Conservation (phyloP, 2,113 vertebrate genomes). For the Prietella phreatophila region DNA sequence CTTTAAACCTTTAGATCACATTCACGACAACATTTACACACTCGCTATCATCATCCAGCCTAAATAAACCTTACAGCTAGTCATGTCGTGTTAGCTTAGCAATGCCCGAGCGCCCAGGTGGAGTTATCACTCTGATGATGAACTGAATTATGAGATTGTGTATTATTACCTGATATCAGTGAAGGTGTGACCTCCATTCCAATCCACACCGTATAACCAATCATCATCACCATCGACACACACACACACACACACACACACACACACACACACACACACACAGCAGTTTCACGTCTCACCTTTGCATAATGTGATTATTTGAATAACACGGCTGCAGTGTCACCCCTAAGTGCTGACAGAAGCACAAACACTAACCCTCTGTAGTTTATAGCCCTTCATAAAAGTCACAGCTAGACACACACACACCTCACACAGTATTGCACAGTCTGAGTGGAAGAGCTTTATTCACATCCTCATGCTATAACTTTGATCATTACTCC, state of each 20-base stretch:
- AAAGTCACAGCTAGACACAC: not conserved
- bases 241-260: not conserved
- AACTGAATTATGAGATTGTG: not conserved
- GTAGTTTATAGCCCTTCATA: constrained; percentile 7
- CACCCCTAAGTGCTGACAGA: not conserved
- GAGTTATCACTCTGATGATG: not conserved
- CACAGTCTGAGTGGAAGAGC: constrained; percentile 5
- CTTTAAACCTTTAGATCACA: not conserved
- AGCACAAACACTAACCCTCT: not conserved
- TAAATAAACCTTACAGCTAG: not conserved
- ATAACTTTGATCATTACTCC: not conserved
- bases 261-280: not conserved
- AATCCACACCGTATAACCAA: not conserved
- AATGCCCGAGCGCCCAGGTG: not conserved
- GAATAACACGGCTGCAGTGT: not conserved
- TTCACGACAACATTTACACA: not conserved
- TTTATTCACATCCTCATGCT: not conserved
- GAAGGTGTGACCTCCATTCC: not conserved
- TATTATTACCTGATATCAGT: not conserved
- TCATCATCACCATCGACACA: not conserved
- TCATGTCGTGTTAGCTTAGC: not conserved
- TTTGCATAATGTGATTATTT: not conserved
- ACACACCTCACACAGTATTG: not conserved
- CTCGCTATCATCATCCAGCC: not conserved
- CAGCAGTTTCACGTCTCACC: not conserved